phyloP scores from a whole-genome alignment of 1,140 invertebrate species.

The Hetaerina americana region DNA sequence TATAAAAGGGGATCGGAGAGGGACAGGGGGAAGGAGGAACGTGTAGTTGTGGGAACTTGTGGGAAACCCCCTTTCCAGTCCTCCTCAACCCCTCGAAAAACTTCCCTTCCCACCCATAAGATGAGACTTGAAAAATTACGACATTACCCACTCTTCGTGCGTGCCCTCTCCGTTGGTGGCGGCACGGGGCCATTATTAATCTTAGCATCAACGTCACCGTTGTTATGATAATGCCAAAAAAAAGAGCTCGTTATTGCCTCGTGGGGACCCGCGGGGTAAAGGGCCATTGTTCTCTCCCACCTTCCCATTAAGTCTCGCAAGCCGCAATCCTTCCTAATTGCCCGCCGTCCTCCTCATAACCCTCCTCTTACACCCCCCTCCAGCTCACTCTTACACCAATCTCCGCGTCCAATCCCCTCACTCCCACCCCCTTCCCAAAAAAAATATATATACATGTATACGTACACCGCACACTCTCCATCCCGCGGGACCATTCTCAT shows the following conservation, averaged over 20 bases:
- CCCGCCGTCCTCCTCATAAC: no score
- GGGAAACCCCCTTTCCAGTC: no score
- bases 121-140: not conserved
- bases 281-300: not conserved
- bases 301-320: not conserved
- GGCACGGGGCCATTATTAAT: not conserved
- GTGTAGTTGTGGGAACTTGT: no score
- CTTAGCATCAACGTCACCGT: not conserved
- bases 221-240: not conserved
- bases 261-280: not conserved
- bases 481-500: not conserved
- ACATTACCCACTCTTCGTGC: not conserved
- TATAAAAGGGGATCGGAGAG: no score
- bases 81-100: no score
- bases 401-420: no score
- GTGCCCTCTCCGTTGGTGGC: not conserved
- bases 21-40: no score
- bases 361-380: no score
- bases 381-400: no score
- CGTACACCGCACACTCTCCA: no score
- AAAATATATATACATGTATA: no score
- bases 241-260: not conserved
- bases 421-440: no score
- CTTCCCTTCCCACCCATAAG: not conserved
- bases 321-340: not conserved